Base-by-base conservation (phyloP, 2,888 invertebrate species). In the Seira ritae region DNA sequence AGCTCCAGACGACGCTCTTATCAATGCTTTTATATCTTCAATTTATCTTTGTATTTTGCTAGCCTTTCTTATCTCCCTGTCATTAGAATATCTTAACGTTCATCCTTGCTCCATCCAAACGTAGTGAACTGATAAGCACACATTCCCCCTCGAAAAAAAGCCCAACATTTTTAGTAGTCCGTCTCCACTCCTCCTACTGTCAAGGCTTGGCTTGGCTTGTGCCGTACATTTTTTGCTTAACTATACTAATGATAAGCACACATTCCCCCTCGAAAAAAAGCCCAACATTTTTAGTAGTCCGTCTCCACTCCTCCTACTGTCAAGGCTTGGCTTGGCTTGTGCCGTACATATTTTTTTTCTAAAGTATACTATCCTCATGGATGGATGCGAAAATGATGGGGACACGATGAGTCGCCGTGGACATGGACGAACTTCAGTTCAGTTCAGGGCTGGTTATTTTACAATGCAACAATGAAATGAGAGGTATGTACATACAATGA, bases 41-140 rank as follows among this genome's bases (percentile, higher is more conserved):
- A 88, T 88, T 88, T 88, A 88, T 88, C 88, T 88, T 88, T 88
- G 31, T 31, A 88, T 87, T 88, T 87, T 88, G 88, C 88, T 87
- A 88, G 88, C 88, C 87, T 89, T 89, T 87, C 90, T 90, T 90
- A 90, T 90, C 90, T 86, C 82, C 78, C 62, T 89, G 89, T 89
- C 89, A 90, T 90, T 90, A 90, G 90, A 90, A 90, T 90, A 90
- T 90, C 90, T 90, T 90, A 90, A 90, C 90, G 90, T 90, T 89
- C 90, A 89, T 89, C 89, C 89, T 80, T 31, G 85, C 87, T 87
- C 87, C 85, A 88, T 88, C 87, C 87, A 88, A 86, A 88, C 87
- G 87, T 86, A 86, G 87, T 86, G 85, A 87, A 87, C 87, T 85
- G 88, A 88, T 88, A 88, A 88, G 70, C 19, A 20, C 78, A 85